phyloP scores from a whole-genome alignment of 2,797 vertebrate genomes.

The Odontamblyopus lacepedii region DNA sequence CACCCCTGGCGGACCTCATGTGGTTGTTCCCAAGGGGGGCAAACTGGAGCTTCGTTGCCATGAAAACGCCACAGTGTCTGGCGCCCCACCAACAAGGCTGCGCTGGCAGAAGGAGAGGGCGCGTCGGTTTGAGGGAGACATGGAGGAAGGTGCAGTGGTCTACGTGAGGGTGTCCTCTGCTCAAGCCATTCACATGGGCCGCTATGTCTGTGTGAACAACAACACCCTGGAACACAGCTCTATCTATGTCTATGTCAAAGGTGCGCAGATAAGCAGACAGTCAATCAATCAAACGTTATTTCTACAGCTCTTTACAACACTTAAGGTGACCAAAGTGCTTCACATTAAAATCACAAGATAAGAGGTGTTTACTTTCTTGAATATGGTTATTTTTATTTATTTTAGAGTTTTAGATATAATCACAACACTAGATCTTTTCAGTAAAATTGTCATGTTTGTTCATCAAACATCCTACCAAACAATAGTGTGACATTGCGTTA shows the following conservation, averaged over 20 bases:
- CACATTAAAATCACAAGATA: no score
- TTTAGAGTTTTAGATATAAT: background rate
- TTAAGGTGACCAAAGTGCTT: no score
- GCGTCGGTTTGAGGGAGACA: constrained; percentile 70
- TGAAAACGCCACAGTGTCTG: constrained; percentile 58
- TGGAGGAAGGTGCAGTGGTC: constrained; percentile 49
- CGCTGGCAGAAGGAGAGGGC: constrained; percentile 82
- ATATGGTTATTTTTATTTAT: background rate
- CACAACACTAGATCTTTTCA: background rate
- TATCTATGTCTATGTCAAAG: constrained; percentile 92
- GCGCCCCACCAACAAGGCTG: constrained; percentile 44
- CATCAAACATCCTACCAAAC: no score
- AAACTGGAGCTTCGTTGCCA: constrained; percentile 81
- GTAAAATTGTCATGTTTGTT: background rate
- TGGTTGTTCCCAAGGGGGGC: constrained; percentile 79
- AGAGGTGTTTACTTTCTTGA: background rate
- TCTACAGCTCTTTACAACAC: no score
- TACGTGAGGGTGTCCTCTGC: constrained; percentile 58
- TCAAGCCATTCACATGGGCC: constrained; percentile 80
- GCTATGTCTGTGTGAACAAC: constrained; percentile 84
- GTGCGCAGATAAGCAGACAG: constrained; percentile 58
- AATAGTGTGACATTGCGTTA: no score
- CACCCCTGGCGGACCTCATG: constrained; percentile 71
- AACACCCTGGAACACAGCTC: constrained; percentile 75
- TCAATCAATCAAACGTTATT: no score